A percentile compares a stretch with the other conserved stretches of the same genome.
phyloP scores from a whole-genome alignment of 2,797 vertebrate species.

The Babyrousa celebensis region DNA sequence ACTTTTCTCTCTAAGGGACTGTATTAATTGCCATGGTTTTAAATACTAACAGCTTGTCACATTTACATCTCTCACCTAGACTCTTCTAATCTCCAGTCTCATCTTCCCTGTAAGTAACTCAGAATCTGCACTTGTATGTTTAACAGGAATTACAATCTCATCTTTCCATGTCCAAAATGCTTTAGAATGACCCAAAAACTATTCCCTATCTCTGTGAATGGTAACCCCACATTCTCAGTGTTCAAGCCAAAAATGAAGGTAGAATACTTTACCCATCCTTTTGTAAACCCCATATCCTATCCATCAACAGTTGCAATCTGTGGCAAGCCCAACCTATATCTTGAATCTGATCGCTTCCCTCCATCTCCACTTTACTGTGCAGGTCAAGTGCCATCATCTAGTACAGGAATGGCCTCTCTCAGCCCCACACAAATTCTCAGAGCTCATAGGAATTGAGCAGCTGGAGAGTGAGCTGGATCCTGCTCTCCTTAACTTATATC shows the following conservation, averaged over 20 bases:
- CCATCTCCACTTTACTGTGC: too few relatives aligned
- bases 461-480: neutral
- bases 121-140: neutral
- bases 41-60: neutral
- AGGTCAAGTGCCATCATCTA: neutral
- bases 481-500: neutral
- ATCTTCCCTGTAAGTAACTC: neutral
- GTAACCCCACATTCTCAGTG: neutral
- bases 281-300: neutral
- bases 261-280: neutral
- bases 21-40: neutral
- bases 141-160: neutral
- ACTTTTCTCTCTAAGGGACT: neutral
- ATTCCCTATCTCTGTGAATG: neutral
- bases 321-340: too few relatives aligned
- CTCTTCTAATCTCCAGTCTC: neutral
- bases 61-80: neutral
- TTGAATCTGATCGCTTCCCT: neutral
- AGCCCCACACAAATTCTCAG: rapidly evolving
- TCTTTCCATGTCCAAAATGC: neutral
- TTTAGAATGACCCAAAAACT: neutral
- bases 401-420: neutral
- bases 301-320: neutral
- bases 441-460: neutral
- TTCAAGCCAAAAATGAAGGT: neutral